Conservation (phyloP, 2,888 invertebrate genomes). For the Nephrotoma appendiculata region DNA sequence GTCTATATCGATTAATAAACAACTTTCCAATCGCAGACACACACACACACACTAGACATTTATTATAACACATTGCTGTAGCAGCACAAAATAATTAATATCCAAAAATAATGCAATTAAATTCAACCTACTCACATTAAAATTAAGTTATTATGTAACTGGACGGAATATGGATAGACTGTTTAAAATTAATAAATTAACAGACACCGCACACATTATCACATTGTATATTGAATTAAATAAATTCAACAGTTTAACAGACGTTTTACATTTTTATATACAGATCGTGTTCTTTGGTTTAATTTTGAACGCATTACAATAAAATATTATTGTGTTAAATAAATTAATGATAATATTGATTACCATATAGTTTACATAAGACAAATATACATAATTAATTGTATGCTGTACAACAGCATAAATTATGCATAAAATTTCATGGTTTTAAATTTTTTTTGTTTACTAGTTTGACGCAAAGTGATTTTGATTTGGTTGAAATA, state of each 20-base stretch:
- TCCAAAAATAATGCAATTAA: neutral
- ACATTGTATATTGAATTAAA: neutral
- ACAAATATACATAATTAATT: neutral
- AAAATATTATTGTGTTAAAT: neutral
- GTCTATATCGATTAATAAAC: neutral
- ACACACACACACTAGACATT: neutral
- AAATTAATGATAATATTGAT: neutral
- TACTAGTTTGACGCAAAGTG: neutral
- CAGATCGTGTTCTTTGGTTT: too few relatives aligned
- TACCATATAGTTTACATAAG: neutral
- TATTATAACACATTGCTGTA: neutral
- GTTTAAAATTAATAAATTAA: neutral
- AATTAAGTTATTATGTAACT: neutral
- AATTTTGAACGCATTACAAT: neutral
- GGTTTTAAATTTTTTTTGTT: neutral
- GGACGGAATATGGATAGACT: neutral
- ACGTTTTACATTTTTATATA: too few relatives aligned
- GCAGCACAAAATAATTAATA: neutral
- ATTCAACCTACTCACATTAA: neutral
- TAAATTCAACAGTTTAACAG: too few relatives aligned
- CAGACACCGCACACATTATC: neutral
- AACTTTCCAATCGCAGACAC: neutral
- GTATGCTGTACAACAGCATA: neutral
- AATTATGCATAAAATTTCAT: neutral
- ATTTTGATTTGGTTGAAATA: neutral